Percentiles rank a stretch among this genome's conserved stretches.
Evolutionary conservation across 2,888 invertebrate genomes (phyloP).

Genomic region (Tetrapedia diversipes): DNA sequence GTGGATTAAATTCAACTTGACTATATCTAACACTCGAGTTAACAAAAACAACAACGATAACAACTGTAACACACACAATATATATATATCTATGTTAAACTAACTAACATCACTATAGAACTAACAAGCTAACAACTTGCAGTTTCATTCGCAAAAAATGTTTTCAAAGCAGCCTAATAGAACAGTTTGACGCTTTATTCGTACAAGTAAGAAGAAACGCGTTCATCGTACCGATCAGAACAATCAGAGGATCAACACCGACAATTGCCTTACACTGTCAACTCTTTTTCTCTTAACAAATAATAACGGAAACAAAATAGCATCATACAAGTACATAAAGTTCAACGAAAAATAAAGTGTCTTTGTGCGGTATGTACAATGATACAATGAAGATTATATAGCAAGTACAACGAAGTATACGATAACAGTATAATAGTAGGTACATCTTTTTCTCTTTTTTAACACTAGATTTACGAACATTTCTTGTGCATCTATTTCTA

Average conservation of each 20-base stretch:
- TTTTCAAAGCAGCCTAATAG: slow-evolving; percentile 12
- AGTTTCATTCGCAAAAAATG: slow-evolving; percentile 29
- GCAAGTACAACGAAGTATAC: too few species aligned
- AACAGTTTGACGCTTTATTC: neutral
- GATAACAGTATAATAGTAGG: too few species aligned
- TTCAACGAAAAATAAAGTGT: neutral
- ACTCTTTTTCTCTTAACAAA: neutral
- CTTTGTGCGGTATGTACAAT: too few species aligned
- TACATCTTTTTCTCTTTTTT: too few species aligned
- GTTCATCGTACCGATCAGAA: slow-evolving; percentile 4
- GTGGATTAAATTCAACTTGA: slow-evolving; percentile 5
- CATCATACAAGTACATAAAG: neutral
- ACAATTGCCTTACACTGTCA: too few species aligned
- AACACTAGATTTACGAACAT: too few species aligned
- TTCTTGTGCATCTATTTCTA: too few species aligned
- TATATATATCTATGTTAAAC: slow-evolving; percentile 10
- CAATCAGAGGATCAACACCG: slow-evolving; percentile 35
- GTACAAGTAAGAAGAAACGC: slow-evolving; percentile 14
- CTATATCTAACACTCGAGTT: slow-evolving; percentile 25
- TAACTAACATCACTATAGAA: slow-evolving; percentile 36
- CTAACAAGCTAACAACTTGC: slow-evolving; percentile 43
- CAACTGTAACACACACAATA: slow-evolving; percentile 31
- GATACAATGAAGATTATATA: too few species aligned
- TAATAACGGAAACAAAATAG: neutral
- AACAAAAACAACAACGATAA: slow-evolving; percentile 29